Evolutionary conservation across 2,888 invertebrate species (phyloP).

Genomic region (Luperina nickerlii): DNA sequence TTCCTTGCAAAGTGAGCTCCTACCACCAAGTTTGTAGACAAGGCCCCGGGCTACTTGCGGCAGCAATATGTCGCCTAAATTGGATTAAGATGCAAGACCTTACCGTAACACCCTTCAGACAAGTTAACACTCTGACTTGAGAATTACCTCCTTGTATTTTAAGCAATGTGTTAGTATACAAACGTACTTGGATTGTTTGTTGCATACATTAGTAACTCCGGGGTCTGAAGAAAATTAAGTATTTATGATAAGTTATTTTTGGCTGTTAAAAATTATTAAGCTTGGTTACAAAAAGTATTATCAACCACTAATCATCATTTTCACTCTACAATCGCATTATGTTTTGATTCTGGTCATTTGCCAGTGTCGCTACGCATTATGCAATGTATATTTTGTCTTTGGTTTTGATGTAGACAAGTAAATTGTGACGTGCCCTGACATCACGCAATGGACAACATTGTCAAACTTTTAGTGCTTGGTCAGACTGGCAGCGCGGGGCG

Average conservation of each 20-base stretch:
- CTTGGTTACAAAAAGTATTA: neutral
- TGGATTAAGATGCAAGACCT: slow-evolving; percentile 64
- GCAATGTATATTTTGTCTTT: too few species aligned
- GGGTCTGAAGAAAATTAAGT: neutral
- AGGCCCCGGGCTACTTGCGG: slow-evolving; percentile 56
- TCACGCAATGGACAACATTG: too few species aligned
- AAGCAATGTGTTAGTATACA: slow-evolving; percentile 11
- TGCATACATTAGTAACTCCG: neutral
- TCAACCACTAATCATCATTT: too few species aligned
- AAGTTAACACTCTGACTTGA: slow-evolving; percentile 45
- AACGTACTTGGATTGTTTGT: neutral
- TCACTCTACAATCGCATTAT: too few species aligned
- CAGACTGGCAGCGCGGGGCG: too few species aligned
- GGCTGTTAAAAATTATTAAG: neutral
- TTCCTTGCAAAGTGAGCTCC: slow-evolving; percentile 45
- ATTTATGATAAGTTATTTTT: too few species aligned
- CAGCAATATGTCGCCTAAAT: slow-evolving; percentile 60
- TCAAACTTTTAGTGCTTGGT: too few species aligned
- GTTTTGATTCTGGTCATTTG: too few species aligned
- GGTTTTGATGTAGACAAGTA: too few species aligned
- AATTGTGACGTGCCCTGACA: too few species aligned
- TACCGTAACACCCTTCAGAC: slow-evolving; percentile 44
- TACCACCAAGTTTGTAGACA: slow-evolving; percentile 54
- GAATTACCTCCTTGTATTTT: slow-evolving; percentile 34
- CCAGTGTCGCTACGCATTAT: too few species aligned